Percentiles rank a stretch among this genome's conserved stretches.
These are phyloP conservation scores for Morphnarchus princeps DNA, from an alignment of 2,113 vertebrate genomes.

Conservation along the genomic window DNA sequence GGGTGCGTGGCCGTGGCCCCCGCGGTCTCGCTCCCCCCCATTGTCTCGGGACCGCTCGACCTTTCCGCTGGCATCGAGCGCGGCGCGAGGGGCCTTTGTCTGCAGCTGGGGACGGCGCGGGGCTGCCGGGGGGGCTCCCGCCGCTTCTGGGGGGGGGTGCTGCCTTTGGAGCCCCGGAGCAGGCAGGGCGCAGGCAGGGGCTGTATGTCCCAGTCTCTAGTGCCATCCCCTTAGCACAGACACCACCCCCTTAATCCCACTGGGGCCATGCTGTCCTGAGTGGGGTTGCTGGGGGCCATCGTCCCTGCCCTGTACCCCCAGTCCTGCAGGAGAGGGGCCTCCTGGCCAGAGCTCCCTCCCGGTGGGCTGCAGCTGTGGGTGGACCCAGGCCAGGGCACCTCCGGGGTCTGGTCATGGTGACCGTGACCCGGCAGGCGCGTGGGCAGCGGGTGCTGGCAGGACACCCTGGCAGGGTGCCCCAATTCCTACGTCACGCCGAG, in stretches of 20 bases:
- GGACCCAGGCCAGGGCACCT: background rate
- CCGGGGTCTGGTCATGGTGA: background rate
- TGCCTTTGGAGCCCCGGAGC: background rate
- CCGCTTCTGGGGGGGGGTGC: background rate
- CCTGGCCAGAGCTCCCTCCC: background rate
- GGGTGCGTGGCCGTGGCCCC: background rate
- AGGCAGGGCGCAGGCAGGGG: background rate
- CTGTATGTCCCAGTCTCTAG: background rate
- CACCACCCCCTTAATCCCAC: background rate
- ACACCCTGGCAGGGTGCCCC: background rate
- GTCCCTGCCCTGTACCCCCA: too few species aligned
- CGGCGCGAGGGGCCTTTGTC: slow-evolving; percentile 27
- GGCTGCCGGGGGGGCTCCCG: background rate
- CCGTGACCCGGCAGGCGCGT: background rate
- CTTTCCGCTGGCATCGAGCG: background rate
- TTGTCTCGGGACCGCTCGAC: slow-evolving; percentile 14
- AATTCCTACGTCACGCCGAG: background rate
- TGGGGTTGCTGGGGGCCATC: fast-evolving
- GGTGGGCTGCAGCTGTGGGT: background rate
- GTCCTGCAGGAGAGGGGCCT: background rate
- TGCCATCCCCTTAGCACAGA: background rate
- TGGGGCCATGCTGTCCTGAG: background rate
- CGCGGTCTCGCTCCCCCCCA: background rate
- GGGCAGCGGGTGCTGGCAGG: background rate
- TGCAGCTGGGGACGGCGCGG: background rate